phyloP scores from a whole-genome alignment of 2,888 invertebrate species.

The Hyppa rectilinea region DNA sequence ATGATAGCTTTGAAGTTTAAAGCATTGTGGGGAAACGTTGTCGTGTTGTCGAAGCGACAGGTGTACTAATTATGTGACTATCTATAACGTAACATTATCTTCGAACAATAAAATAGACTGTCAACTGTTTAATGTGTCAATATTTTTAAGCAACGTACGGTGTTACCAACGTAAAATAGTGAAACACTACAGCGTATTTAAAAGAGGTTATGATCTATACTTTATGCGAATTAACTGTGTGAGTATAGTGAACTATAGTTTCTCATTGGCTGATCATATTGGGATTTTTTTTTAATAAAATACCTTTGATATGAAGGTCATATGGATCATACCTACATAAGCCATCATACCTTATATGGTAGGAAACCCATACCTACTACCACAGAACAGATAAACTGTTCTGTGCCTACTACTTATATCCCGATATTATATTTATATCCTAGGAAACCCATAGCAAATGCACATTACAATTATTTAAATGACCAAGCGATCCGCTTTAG shows the following conservation, averaged over 20 bases:
- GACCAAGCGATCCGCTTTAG: background rate
- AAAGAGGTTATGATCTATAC: background rate
- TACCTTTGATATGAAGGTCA: no score
- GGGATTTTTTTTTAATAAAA: background rate
- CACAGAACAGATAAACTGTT: no score
- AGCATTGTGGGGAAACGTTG: conserved; percentile 19
- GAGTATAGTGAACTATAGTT: no score
- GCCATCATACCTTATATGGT: no score
- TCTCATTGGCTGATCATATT: no score
- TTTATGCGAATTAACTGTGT: background rate
- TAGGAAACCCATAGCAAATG: no score
- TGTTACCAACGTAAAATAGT: background rate
- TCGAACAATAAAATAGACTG: background rate
- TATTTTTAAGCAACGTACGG: background rate
- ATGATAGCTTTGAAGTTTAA: conserved; percentile 50
- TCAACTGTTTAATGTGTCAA: conserved; percentile 7
- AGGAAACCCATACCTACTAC: no score
- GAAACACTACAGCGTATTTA: background rate
- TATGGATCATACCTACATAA: no score
- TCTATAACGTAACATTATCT: conserved; percentile 14
- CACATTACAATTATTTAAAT: background rate
- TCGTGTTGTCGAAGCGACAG: conserved; percentile 20
- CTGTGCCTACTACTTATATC: no score
- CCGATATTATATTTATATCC: no score
- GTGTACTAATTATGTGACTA: conserved; percentile 32